Base-by-base conservation (phyloP, 2,797 vertebrate genomes). In the Ciconia nigra region DNA sequence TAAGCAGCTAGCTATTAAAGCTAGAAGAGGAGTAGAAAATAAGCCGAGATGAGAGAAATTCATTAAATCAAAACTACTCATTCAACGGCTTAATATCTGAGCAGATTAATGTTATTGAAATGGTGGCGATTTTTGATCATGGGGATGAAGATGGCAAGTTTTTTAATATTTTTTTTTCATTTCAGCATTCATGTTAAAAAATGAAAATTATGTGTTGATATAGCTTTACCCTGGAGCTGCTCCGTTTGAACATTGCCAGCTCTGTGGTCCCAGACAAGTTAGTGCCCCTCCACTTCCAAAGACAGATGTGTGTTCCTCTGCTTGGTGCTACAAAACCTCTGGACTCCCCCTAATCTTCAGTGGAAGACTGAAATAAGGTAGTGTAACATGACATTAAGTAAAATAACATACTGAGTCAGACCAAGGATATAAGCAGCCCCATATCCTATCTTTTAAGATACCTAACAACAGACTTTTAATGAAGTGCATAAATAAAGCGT, bases 41-140 rank as follows among this genome's bases (percentile, higher is more conserved):
- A 96, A 97, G 90, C 73, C 49, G 77, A 94, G 91, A 94, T 59
- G 94, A 97, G 94, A 97, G 93, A 98, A 97, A 97, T 97, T 97
- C 97, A 98, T 98, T 97, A 97, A 95, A 96, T 97, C 96, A 97
- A 97, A 98, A 95, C 94, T 97, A 96, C 80, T 95, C 81, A 85
- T 97, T 98, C 96, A 97, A 88, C 10, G 61, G 92, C 96, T 98
- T 98, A 96, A 94, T 98, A 97, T 96, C 89, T 28, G 10, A 97
- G 90, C 69, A 97, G 96, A 96, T 90, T 97, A 90, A 95, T 95
- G 82, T 94, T 96, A 83, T 90, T 95, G 90, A 94, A 98, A 98
- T 97, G 82, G 93, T 94, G 96, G 72, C 2, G 20, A 98, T 97
- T 98, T 91, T 98, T 96, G 91, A 96, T 97, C 94, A 76, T 55